Percentiles rank a stretch among this genome's conserved stretches.
Conservation (phyloP, 2,888 invertebrate genomes). For the Sminthurinus aureus region DNA sequence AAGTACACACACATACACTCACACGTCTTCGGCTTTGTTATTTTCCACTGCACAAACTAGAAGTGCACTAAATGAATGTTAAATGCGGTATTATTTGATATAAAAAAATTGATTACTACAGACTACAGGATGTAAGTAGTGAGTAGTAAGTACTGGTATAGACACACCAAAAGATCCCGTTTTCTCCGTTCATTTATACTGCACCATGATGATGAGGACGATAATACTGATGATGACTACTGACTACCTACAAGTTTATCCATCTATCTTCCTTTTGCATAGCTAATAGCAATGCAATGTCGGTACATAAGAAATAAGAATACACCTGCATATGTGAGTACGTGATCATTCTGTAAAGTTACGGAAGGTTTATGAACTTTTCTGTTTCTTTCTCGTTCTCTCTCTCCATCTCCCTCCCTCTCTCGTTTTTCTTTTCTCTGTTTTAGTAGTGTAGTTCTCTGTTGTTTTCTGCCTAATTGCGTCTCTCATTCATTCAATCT, state of each 20-base stretch:
- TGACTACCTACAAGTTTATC: too few relatives aligned
- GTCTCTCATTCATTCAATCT: background rate
- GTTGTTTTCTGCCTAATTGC: background rate
- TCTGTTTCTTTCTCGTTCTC: background rate
- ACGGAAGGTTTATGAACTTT: slow-evolving; percentile 9
- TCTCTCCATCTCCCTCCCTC: background rate
- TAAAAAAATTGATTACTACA: background rate
- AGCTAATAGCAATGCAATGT: too few relatives aligned
- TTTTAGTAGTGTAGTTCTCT: background rate
- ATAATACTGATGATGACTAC: too few relatives aligned
- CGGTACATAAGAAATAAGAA: too few relatives aligned
- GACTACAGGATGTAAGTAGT: background rate
- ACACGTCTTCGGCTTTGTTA: background rate
- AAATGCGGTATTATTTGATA: background rate
- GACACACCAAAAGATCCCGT: slow-evolving; percentile 8
- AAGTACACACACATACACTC: background rate
- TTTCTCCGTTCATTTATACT: background rate
- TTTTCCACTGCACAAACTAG: background rate
- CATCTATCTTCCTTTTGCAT: too few relatives aligned
- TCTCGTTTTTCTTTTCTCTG: background rate
- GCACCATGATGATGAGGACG: too few relatives aligned
- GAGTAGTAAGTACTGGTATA: too few relatives aligned
- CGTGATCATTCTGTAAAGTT: background rate
- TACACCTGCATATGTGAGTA: background rate
- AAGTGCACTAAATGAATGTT: background rate